phyloP scores from a whole-genome alignment of 2,888 invertebrate genomes.

The Napeogenes sylphis region DNA sequence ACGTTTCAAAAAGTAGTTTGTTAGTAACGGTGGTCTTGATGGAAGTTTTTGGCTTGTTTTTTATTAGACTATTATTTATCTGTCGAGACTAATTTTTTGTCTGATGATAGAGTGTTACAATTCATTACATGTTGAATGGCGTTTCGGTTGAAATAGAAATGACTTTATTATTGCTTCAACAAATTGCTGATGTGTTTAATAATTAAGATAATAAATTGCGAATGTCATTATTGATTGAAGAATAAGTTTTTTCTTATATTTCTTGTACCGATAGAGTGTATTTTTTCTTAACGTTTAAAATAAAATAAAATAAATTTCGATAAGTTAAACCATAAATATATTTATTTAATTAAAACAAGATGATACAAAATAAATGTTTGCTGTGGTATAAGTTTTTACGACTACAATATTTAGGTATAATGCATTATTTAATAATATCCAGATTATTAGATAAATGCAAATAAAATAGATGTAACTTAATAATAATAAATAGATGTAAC shows the following conservation, averaged over 20 bases:
- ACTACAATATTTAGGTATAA: neutral
- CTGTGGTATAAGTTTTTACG: slow-evolving; percentile 1
- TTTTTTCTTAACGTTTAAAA: neutral
- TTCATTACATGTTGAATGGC: slow-evolving; percentile 35
- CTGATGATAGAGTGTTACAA: slow-evolving; percentile 39
- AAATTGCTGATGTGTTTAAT: slow-evolving; percentile 18
- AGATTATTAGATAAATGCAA: neutral
- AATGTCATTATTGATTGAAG: neutral
- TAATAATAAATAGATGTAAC: too few species aligned
- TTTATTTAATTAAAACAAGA: too few species aligned
- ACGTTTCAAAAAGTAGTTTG: slow-evolving; percentile 48
- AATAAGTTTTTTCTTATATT: neutral
- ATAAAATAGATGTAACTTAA: too few species aligned
- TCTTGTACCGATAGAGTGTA: too few species aligned
- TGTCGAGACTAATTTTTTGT: slow-evolving; percentile 43
- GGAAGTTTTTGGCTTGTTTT: slow-evolving; percentile 38
- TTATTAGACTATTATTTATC: slow-evolving; percentile 44
- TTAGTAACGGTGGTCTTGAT: slow-evolving; percentile 48
- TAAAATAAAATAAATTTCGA: neutral
- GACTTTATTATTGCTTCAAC: slow-evolving; percentile 28
- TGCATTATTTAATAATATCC: neutral
- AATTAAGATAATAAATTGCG: slow-evolving; percentile 9
- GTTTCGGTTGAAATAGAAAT: slow-evolving; percentile 25
- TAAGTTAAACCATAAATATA: neutral
- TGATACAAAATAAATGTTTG: neutral